phyloP scores from a whole-genome alignment of 2,888 invertebrate species.

The Apamea anceps region DNA sequence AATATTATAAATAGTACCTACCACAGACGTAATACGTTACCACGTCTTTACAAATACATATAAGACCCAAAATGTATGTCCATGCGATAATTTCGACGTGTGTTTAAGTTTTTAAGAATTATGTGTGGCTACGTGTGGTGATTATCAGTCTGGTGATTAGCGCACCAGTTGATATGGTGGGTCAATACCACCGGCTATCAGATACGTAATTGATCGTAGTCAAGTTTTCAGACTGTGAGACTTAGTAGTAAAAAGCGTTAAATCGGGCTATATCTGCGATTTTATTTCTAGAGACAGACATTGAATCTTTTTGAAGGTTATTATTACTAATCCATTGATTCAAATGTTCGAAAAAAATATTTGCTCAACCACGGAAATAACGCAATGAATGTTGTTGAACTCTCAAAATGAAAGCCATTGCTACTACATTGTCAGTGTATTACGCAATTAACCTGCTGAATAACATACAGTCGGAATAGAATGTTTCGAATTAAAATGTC shows the following conservation, averaged over 20 bases:
- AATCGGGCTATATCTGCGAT: not conserved
- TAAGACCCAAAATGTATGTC: not conserved
- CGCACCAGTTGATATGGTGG: conserved; percentile 44
- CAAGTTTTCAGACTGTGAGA: conserved; percentile 36
- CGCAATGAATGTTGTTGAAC: too few species aligned
- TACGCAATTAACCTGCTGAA: not conserved
- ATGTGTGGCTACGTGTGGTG: conserved; percentile 14
- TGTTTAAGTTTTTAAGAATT: not conserved
- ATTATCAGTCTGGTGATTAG: conserved; percentile 46
- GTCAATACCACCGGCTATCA: conserved; percentile 59
- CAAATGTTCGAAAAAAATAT: not conserved
- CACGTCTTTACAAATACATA: not conserved
- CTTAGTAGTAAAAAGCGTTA: not conserved
- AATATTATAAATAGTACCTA: not conserved
- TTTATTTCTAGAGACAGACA: not conserved
- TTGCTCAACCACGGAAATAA: too few species aligned
- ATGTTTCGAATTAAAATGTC: not conserved
- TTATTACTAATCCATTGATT: not conserved
- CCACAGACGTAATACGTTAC: not conserved
- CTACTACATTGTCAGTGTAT: too few species aligned
- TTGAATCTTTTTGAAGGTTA: not conserved
- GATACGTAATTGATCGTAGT: conserved; percentile 39
- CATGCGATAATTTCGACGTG: conserved; percentile 14
- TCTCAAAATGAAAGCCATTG: too few species aligned
- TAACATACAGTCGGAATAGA: not conserved